Evolutionary conservation across 2,113 vertebrate species (phyloP).

Genomic region (Bolborhynchus lineola): DNA sequence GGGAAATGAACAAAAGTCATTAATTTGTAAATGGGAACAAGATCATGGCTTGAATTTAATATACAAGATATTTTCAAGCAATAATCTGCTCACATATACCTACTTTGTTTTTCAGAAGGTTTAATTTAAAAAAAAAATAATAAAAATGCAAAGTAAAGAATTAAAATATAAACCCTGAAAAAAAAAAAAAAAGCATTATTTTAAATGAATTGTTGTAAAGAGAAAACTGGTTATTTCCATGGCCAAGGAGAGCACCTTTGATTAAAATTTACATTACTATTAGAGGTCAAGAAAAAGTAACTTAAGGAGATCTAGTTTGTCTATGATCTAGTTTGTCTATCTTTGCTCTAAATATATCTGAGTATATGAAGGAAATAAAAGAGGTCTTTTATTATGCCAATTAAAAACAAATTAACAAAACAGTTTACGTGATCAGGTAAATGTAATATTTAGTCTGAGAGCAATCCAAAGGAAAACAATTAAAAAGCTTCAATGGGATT

Average conservation of each 20-base stretch:
- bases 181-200: accelerated
- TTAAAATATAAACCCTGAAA: neutral
- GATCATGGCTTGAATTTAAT: neutral
- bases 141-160: neutral
- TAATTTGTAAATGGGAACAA: neutral
- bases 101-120: neutral
- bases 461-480: neutral
- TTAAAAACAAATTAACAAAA: neutral
- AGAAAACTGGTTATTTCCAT: neutral
- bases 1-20: neutral
- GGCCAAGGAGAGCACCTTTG: neutral
- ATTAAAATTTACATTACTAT: neutral
- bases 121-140: neutral
- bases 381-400: neutral
- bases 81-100: neutral
- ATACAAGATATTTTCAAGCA: neutral
- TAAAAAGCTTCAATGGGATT: neutral
- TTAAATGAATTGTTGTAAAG: neutral
- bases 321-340: neutral
- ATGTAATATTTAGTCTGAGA: neutral
- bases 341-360: neutral
- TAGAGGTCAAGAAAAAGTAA: neutral
- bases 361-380: neutral
- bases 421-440: neutral
- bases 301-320: neutral